These are phyloP conservation scores for Oryzias melastigma DNA, from an alignment of 2,113 vertebrate species.

Conservation along the genomic window DNA sequence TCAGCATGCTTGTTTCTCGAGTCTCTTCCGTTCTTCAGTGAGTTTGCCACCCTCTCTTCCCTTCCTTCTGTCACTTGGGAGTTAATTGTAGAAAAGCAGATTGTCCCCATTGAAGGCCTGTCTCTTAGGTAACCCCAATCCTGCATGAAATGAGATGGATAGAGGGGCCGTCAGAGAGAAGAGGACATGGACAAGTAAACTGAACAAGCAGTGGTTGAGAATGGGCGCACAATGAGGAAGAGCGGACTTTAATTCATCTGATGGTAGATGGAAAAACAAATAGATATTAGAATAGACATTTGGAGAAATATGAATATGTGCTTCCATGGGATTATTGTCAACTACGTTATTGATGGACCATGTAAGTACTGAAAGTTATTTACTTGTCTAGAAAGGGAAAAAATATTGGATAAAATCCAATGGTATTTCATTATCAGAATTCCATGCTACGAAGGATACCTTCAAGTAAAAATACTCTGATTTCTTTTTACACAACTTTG, in stretches of 20 bases:
- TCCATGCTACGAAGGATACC: not conserved
- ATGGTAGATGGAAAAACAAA: conserved; percentile 2
- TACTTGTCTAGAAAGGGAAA: conserved; percentile 3
- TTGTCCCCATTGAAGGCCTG: conserved; percentile 79
- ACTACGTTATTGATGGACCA: conserved; percentile 5
- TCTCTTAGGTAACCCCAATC: conserved; percentile 83
- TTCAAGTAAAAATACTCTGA: not conserved
- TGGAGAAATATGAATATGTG: conserved; percentile 8
- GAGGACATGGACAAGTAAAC: conserved; percentile 60
- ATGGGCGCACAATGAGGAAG: conserved; percentile 48
- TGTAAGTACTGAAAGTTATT: conserved; percentile 57
- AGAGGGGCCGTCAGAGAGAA: conserved; percentile 56
- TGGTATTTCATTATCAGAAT: no score
- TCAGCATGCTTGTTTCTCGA: conserved; percentile 41
- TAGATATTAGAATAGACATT: conserved; percentile 13
- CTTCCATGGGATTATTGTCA: conserved; percentile 38
- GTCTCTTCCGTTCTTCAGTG: conserved; percentile 29
- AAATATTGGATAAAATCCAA: not conserved
- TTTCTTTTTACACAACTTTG: not conserved
- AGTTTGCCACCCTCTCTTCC: conserved; percentile 42
- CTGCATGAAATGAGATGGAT: conserved; percentile 83
- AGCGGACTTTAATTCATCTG: conserved; percentile 25
- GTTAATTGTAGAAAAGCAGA: conserved; percentile 80
- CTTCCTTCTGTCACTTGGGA: conserved; percentile 70
- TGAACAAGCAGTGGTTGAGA: conserved; percentile 52